A percentile compares a stretch with the other conserved stretches of the same genome.
Evolutionary conservation across 2,113 vertebrate species (phyloP).

Genomic region (Forbesichthys agassizii): DNA sequence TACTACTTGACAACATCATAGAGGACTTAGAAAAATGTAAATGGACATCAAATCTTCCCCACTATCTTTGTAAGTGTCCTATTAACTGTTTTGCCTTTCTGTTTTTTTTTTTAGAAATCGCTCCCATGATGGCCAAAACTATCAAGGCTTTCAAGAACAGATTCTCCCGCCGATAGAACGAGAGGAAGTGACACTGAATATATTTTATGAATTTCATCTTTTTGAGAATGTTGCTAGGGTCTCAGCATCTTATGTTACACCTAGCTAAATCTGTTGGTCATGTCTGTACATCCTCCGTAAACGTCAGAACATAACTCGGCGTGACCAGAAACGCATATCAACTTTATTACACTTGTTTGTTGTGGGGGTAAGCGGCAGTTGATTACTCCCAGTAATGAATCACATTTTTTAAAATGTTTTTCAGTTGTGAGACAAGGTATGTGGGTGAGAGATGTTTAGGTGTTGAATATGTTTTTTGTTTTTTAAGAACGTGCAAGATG

Average conservation of each 20-base stretch:
- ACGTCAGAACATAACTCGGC: not conserved
- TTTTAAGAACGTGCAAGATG: not conserved
- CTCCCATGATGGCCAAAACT: constrained; percentile 99
- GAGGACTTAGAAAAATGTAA: too few relatives aligned
- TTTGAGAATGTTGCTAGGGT: constrained; percentile 10
- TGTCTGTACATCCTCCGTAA: constrained; percentile 8
- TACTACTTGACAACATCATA: too few relatives aligned
- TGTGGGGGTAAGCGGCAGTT: not conserved
- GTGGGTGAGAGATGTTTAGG: constrained; percentile 2
- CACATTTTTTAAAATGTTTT: constrained; percentile 2
- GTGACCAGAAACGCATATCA: not conserved
- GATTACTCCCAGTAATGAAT: not conserved
- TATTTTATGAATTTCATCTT: constrained; percentile 53
- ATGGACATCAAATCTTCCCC: too few relatives aligned
- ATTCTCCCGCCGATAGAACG: constrained; percentile 92
- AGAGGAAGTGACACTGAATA: constrained; percentile 53
- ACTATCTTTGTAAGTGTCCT: too few relatives aligned
- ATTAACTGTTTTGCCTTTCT: not conserved
- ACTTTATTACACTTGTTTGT: not conserved
- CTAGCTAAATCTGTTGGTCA: constrained; percentile 32
- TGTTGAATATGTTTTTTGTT: not conserved
- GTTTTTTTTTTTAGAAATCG: constrained; percentile 84
- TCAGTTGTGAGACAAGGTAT: constrained; percentile 4
- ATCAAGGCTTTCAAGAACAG: constrained; percentile 99
- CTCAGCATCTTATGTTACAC: constrained; percentile 58